phyloP scores from a whole-genome alignment of 2,113 vertebrate genomes.

The Carollia perspicillata region DNA sequence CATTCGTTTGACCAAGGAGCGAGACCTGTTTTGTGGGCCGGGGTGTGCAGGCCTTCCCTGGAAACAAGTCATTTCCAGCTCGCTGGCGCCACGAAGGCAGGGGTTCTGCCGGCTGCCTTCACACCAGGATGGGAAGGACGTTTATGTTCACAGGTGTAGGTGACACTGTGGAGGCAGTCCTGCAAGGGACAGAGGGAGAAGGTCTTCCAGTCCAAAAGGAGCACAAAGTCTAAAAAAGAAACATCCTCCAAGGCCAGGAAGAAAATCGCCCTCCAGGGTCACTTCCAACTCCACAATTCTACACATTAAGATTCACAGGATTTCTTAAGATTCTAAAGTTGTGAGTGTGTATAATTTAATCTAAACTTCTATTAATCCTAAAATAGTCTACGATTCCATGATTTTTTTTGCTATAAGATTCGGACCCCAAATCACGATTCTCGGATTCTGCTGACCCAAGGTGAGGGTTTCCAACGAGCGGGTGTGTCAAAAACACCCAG shows the following conservation, averaged over 20 bases:
- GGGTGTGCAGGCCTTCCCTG: neutral
- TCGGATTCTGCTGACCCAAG: neutral
- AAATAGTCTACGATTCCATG: neutral
- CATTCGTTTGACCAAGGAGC: slow-evolving; percentile 16
- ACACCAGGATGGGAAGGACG: neutral
- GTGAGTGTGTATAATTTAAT: neutral
- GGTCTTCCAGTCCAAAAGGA: neutral
- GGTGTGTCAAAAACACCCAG: neutral
- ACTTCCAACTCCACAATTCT: neutral
- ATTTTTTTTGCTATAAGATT: neutral
- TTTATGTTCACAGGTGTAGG: neutral
- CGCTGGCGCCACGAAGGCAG: neutral
- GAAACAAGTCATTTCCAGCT: slow-evolving; percentile 4
- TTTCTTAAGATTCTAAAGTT: neutral
- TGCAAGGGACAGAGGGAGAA: neutral
- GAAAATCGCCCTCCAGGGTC: neutral
- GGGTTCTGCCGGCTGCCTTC: slow-evolving; percentile 1
- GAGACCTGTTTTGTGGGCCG: neutral
- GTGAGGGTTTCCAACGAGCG: neutral
- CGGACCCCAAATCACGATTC: neutral
- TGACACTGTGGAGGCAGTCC: neutral
- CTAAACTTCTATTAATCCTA: neutral
- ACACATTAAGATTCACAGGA: neutral
- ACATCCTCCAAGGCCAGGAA: neutral
- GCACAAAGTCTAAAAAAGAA: neutral